phyloP scores from a whole-genome alignment of 2,113 vertebrate species.

The Uropsilus gracilis region DNA sequence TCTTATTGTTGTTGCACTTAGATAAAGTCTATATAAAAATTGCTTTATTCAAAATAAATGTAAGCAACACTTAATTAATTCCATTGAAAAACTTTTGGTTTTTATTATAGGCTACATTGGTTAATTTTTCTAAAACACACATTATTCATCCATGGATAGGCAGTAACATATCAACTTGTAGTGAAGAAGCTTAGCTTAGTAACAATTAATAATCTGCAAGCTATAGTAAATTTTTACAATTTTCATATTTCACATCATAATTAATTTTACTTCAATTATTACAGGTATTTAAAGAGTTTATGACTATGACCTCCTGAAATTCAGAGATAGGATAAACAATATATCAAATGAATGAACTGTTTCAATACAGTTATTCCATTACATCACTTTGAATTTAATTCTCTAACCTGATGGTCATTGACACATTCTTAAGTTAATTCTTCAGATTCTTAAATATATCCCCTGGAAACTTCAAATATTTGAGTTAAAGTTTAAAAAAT shows the following conservation, averaged over 20 bases:
- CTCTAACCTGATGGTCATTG: neutral
- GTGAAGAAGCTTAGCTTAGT: constrained; percentile 52
- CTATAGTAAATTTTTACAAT: neutral
- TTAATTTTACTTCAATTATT: constrained; percentile 71
- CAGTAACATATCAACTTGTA: constrained; percentile 40
- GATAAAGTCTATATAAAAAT: constrained; percentile 81
- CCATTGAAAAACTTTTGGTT: constrained; percentile 56
- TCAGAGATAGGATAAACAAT: constrained; percentile 60
- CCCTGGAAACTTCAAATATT: constrained; percentile 33
- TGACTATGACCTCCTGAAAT: constrained; percentile 54
- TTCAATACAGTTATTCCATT: constrained; percentile 49
- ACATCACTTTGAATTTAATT: constrained; percentile 54
- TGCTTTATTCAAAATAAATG: constrained; percentile 84
- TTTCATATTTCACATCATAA: constrained; percentile 57
- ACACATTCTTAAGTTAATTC: constrained; percentile 55
- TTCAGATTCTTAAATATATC: constrained; percentile 39
- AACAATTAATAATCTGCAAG: constrained; percentile 52
- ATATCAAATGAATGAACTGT: constrained; percentile 67
- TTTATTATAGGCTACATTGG: constrained; percentile 31
- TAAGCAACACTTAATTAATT: constrained; percentile 76
- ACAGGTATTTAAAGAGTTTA: constrained; percentile 69
- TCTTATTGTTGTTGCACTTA: constrained; percentile 81
- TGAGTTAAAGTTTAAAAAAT: constrained; percentile 60
- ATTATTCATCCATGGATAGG: constrained; percentile 50
- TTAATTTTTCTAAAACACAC: constrained; percentile 58